Conservation (phyloP, 2,113 vertebrate species). For the Neogobius melanostomus region DNA sequence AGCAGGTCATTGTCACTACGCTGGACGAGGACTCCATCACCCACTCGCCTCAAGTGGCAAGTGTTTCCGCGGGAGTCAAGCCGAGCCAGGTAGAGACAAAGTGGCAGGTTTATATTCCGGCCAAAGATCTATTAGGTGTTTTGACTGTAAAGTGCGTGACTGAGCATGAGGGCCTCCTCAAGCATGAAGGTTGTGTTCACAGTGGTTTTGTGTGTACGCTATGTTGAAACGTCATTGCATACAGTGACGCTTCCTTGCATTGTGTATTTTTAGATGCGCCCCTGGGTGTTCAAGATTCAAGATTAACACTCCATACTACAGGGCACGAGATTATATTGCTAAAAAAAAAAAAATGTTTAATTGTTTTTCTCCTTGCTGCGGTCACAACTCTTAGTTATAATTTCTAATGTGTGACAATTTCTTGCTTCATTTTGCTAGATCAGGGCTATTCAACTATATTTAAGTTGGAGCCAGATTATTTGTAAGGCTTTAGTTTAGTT, state of each 20-base stretch:
- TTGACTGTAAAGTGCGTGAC: background rate
- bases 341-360: no score
- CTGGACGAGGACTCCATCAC: conserved; percentile 38
- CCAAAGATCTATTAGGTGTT: no score
- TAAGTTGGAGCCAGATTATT: no score
- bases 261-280: background rate
- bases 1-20: conserved; percentile 54
- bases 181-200: background rate
- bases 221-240: background rate
- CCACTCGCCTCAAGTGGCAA: conserved; percentile 26
- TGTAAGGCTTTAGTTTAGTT: no score
- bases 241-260: background rate
- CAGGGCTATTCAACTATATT: no score
- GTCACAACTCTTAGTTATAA: no score
- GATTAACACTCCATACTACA: no score
- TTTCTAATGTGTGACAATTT: no score
- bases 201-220: background rate
- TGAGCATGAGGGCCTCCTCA: background rate
- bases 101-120: background rate
- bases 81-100: conserved; percentile 54
- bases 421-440: no score
- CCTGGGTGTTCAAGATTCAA: background rate
- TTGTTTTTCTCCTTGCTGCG: no score
- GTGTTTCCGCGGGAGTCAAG: conserved; percentile 38
- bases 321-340: no score